A percentile compares a stretch with the other conserved stretches of the same genome.
These are phyloP conservation scores for Eulemur rufifrons DNA, from an alignment of 2,113 vertebrate genomes.

Conservation along the genomic window DNA sequence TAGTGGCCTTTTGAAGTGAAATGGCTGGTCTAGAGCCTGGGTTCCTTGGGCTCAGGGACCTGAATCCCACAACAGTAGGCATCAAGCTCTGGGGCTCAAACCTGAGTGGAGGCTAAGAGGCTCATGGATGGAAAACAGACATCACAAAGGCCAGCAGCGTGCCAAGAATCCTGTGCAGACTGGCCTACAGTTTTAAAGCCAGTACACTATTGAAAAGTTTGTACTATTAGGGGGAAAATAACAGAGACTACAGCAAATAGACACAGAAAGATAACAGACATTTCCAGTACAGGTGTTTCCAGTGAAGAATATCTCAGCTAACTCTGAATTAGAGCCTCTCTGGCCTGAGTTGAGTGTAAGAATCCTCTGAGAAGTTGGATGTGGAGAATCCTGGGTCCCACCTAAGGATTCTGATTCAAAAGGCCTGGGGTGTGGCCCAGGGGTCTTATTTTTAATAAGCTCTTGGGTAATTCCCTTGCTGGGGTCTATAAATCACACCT, in stretches of 20 bases:
- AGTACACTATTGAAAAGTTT: not conserved
- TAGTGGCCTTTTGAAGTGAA: not conserved
- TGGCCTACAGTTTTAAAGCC: not conserved
- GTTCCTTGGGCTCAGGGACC: not conserved
- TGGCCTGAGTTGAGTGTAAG: not conserved
- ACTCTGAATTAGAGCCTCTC: not conserved
- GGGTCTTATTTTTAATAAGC: not conserved
- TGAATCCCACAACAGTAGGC: not conserved
- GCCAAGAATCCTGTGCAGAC: not conserved
- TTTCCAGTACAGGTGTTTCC: not conserved
- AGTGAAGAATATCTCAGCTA: not conserved
- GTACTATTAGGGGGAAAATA: not conserved
- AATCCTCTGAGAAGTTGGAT: not conserved
- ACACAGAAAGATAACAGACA: not conserved
- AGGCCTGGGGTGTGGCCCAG: not conserved
- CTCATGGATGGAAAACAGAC: not conserved
- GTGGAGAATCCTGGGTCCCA: not conserved
- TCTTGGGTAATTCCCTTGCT: not conserved
- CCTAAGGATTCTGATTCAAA: not conserved
- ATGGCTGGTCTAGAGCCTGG: not conserved
- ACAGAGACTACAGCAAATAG: not conserved
- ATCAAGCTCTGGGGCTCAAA: not conserved
- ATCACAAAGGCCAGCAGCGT: not conserved
- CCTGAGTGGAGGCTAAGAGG: not conserved
- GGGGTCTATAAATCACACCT: not conserved